These are phyloP conservation scores for Epicauta chinensis DNA, from an alignment of 1,140 invertebrate genomes.

Conservation along the genomic window DNA sequence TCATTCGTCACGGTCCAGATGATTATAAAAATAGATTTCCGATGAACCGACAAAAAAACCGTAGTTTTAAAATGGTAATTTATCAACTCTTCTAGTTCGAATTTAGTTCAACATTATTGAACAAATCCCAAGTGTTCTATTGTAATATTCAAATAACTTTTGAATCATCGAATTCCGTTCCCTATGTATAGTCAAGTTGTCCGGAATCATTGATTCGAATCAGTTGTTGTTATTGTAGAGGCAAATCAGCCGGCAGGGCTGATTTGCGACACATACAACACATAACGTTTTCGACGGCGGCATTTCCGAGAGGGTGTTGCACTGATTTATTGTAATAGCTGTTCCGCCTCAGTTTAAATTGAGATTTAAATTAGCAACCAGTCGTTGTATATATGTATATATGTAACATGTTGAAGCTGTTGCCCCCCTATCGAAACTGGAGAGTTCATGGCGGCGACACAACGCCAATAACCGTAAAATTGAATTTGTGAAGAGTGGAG, in stretches of 20 bases:
- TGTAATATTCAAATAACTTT: too few relatives aligned
- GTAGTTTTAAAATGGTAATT: too few relatives aligned
- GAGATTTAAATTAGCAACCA: slow-evolving; percentile 38
- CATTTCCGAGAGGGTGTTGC: slow-evolving; percentile 26
- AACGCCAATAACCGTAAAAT: slow-evolving; percentile 39
- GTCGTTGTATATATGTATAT: slow-evolving; percentile 19
- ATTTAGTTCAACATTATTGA: too few relatives aligned
- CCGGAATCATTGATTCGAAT: slow-evolving; percentile 27
- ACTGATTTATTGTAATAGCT: slow-evolving; percentile 39
- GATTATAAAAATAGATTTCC: slow-evolving; percentile 13
- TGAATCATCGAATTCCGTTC: too few relatives aligned
- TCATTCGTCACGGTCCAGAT: slow-evolving; percentile 10
- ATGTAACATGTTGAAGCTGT: too few relatives aligned
- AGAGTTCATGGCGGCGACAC: slow-evolving; percentile 17
- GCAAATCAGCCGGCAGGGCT: slow-evolving; percentile 12
- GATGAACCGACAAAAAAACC: too few relatives aligned
- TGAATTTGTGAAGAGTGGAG: slow-evolving; percentile 25
- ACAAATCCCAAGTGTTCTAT: too few relatives aligned
- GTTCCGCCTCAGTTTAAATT: slow-evolving; percentile 38
- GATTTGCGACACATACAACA: neutral
- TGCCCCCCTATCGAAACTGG: too few relatives aligned
- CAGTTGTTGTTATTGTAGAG: slow-evolving; percentile 10
- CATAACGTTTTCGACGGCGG: neutral
- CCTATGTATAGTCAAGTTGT: slow-evolving; percentile 19
- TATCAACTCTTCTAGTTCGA: too few relatives aligned